These are phyloP conservation scores for Standfussiana lucernea DNA, from an alignment of 2,888 invertebrate species.

Conservation along the genomic window DNA sequence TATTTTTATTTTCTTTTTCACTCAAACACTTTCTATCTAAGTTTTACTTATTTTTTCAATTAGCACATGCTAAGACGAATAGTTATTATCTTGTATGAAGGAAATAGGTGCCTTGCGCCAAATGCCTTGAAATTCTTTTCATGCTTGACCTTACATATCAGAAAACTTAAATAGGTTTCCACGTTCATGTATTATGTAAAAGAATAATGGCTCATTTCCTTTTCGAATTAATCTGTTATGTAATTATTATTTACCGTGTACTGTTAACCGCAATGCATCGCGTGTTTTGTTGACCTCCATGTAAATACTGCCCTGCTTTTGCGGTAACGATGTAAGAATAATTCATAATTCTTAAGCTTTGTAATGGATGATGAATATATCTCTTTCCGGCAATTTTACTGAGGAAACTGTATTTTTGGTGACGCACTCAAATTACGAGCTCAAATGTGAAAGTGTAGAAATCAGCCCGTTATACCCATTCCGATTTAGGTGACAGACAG, in stretches of 20 bases:
- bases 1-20: background rate
- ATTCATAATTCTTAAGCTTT: too few species aligned
- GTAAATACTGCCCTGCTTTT: slow-evolving; percentile 3
- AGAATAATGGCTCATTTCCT: slow-evolving; percentile 22
- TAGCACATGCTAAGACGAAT: background rate
- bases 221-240: background rate
- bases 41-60: background rate
- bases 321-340: slow-evolving; percentile 8
- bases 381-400: background rate
- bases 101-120: slow-evolving; percentile 13
- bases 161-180: slow-evolving; percentile 15
- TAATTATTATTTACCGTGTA: background rate
- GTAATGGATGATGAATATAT: too few species aligned
- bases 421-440: background rate
- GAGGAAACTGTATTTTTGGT: background rate
- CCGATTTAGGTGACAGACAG: background rate
- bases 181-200: slow-evolving; percentile 5
- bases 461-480: background rate
- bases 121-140: slow-evolving; percentile 18
- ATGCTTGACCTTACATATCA: slow-evolving; percentile 23
- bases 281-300: slow-evolving; percentile 23
- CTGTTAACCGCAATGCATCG: slow-evolving; percentile 13
- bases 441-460: background rate
- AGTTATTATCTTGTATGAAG: background rate
- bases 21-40: background rate